Conservation (phyloP, 2,113 vertebrate genomes). For the Dasyornis broadbenti region DNA sequence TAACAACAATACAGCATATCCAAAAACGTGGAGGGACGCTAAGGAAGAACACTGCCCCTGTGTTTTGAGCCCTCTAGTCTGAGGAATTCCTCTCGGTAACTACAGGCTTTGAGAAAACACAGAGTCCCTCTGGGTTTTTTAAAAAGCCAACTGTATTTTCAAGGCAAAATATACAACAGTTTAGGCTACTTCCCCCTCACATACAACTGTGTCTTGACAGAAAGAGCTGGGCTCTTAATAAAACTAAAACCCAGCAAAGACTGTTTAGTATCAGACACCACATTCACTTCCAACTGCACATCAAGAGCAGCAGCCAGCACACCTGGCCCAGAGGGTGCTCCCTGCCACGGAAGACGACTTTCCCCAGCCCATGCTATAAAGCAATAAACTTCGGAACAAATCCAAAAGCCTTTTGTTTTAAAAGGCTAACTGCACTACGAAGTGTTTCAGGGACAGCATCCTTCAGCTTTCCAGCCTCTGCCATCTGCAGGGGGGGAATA, state of each 20-base stretch:
- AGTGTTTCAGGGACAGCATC: not conserved
- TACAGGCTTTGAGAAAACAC: not conserved
- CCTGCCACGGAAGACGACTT: not conserved
- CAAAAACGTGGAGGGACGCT: constrained; percentile 33
- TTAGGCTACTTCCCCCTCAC: not conserved
- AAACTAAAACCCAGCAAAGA: not conserved
- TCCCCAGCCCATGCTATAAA: not conserved
- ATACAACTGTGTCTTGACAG: not conserved
- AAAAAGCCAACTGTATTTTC: not conserved
- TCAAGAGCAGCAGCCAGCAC: not conserved
- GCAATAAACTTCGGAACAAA: not conserved
- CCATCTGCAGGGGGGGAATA: not conserved
- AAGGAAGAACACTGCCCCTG: constrained; percentile 3
- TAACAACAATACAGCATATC: constrained; percentile 46
- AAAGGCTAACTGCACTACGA: not conserved
- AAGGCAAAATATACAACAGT: not conserved
- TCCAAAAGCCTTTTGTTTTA: not conserved
- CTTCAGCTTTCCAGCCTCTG: not conserved
- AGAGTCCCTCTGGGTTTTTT: not conserved
- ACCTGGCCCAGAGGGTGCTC: not conserved
- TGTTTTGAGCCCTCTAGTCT: not conserved
- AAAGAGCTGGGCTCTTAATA: not conserved
- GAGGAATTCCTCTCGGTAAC: not conserved
- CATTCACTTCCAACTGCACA: not conserved
- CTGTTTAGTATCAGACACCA: not conserved